Conservation (phyloP, 2,113 vertebrate species). For the Raphicerus campestris region DNA sequence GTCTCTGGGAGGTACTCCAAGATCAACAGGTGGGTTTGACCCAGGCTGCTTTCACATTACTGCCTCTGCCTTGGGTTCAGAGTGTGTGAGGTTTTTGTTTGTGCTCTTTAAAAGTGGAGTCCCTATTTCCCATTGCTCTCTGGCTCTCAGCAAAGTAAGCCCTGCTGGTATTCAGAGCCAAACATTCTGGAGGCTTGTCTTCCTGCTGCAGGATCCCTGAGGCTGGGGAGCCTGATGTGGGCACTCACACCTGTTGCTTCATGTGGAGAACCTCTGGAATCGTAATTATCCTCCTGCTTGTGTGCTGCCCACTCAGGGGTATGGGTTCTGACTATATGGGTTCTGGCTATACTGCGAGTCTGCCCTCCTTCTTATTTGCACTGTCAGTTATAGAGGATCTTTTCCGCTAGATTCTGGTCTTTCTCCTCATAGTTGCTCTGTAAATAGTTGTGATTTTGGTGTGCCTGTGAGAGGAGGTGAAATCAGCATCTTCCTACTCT, state of each 20-base stretch:
- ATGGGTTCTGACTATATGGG: background rate
- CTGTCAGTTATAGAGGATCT: background rate
- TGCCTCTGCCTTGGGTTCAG: background rate
- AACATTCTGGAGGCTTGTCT: background rate
- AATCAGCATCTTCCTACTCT: background rate
- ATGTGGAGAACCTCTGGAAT: background rate
- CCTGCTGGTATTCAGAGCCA: background rate
- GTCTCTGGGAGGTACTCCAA: background rate
- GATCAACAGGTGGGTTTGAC: background rate
- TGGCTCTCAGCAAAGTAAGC: background rate
- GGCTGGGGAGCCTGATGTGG: background rate
- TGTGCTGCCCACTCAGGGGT: background rate
- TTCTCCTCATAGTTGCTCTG: background rate
- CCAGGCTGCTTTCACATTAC: background rate
- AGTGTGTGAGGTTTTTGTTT: background rate
- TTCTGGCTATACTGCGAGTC: background rate
- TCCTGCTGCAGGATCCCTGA: background rate
- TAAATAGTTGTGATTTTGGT: background rate
- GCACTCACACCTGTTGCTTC: background rate
- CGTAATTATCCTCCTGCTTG: background rate
- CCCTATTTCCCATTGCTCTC: background rate
- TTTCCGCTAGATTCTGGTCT: background rate
- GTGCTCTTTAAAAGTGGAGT: background rate
- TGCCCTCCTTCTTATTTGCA: background rate
- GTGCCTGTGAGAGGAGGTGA: background rate